Percentiles rank a stretch among this genome's conserved stretches.
Evolutionary conservation across 2,113 vertebrate genomes (phyloP).

Genomic region (Oreotrochilus melanogaster): DNA sequence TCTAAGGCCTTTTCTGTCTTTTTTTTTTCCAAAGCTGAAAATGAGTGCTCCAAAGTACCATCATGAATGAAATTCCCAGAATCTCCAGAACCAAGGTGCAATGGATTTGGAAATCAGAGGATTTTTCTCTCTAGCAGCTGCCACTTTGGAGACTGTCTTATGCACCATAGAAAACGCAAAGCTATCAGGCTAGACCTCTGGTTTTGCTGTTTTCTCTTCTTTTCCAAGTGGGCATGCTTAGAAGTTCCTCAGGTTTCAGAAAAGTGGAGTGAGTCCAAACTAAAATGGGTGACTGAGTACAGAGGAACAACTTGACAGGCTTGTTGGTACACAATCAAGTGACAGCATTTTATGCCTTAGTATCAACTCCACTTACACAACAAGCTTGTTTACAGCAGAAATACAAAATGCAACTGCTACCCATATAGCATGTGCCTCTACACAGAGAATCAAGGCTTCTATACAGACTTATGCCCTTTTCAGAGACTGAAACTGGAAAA

Average conservation of each 20-base stretch:
- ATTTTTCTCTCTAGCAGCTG: neutral
- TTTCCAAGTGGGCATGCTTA: neutral
- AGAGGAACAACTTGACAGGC: neutral
- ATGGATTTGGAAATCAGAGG: neutral
- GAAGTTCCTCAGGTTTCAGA: slow-evolving; percentile 20
- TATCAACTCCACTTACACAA: neutral
- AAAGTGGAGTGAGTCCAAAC: neutral
- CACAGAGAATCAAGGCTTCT: neutral
- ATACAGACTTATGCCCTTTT: neutral
- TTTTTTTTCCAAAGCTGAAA: neutral
- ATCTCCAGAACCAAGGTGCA: neutral
- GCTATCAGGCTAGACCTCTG: neutral
- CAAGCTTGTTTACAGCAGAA: neutral
- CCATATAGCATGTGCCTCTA: neutral
- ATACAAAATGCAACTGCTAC: neutral
- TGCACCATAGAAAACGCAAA: neutral
- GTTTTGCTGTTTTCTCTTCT: neutral
- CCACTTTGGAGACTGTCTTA: neutral
- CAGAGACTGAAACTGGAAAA: neutral
- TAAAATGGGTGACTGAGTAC: neutral
- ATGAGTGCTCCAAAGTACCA: neutral
- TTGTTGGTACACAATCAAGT: neutral
- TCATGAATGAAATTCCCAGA: neutral
- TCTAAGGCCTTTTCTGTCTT: neutral
- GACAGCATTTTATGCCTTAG: neutral